Percentiles rank a stretch among this genome's conserved stretches.
Evolutionary conservation across 2,888 invertebrate species (phyloP).

Genomic region (Leptopilina drosophilae): DNA sequence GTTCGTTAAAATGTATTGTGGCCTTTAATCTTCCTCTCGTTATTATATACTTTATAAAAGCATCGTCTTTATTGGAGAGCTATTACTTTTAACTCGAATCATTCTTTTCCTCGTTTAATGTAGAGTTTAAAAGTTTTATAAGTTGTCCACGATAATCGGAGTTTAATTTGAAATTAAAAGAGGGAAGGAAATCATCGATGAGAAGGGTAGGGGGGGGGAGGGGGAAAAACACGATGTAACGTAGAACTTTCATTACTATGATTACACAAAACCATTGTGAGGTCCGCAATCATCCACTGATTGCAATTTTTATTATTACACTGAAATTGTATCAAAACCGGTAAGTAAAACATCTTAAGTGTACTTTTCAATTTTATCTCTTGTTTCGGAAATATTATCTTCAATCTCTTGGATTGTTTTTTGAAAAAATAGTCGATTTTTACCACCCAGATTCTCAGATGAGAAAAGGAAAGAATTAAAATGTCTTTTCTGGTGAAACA

Average conservation of each 20-base stretch:
- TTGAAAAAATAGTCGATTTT: conserved; percentile 6
- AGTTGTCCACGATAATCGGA: neutral
- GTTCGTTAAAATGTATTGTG: neutral
- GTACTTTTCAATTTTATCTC: conserved; percentile 31
- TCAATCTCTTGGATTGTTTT: neutral
- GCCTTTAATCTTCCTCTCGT: neutral
- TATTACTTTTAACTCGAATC: neutral
- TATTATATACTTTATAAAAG: neutral
- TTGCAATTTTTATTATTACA: conserved; percentile 34
- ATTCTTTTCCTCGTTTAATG: neutral
- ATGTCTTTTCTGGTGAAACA: no score
- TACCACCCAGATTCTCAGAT: neutral
- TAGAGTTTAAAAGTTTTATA: neutral
- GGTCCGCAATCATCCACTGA: conserved; percentile 29
- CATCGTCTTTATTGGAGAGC: neutral
- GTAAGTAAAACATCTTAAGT: conserved; percentile 7
- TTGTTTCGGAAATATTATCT: conserved; percentile 19
- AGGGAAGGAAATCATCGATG: neutral
- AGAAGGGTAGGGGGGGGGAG: neutral
- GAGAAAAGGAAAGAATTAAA: no score
- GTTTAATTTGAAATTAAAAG: conserved; percentile 12
- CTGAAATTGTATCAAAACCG: conserved; percentile 2
- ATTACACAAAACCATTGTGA: conserved; percentile 23
- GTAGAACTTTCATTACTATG: conserved; percentile 21
- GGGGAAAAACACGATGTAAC: neutral